Evolutionary conservation across 2,113 vertebrate species (phyloP).

Genomic region (Hippoglossus stenolepis): DNA sequence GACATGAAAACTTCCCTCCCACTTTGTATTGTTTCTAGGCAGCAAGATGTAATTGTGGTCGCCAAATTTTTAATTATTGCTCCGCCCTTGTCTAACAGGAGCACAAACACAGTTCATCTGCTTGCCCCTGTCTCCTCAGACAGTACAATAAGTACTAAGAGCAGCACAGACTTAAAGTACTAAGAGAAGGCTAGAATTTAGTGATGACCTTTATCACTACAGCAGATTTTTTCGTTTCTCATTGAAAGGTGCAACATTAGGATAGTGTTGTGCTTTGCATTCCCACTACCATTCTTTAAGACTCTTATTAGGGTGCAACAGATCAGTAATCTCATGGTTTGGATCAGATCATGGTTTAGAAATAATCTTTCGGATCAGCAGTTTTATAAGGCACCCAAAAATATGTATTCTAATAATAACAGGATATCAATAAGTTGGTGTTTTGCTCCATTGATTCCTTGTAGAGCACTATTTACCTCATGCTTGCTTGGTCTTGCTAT

Average conservation of each 20-base stretch:
- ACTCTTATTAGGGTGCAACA: too few relatives aligned
- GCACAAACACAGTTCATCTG: slow-evolving; percentile 9
- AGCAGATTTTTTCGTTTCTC: not conserved
- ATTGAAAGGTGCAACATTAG: not conserved
- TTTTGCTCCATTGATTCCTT: too few relatives aligned
- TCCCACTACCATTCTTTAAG: too few relatives aligned
- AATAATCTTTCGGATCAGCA: too few relatives aligned
- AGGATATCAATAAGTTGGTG: too few relatives aligned
- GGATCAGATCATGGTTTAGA: too few relatives aligned
- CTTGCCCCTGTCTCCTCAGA: not conserved
- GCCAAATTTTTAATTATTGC: slow-evolving; percentile 11
- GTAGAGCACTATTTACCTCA: too few relatives aligned
- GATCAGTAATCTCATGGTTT: too few relatives aligned
- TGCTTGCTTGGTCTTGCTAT: too few relatives aligned
- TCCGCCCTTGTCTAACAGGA: not conserved
- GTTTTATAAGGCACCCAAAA: too few relatives aligned
- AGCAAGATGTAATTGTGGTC: slow-evolving; percentile 2
- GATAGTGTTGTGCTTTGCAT: not conserved
- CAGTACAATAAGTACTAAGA: not conserved
- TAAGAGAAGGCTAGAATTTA: not conserved
- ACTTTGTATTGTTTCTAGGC: slow-evolving; percentile 4
- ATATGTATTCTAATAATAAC: too few relatives aligned
- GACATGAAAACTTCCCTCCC: not conserved
- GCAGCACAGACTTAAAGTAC: not conserved
- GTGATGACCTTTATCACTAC: not conserved